phyloP scores from a whole-genome alignment of 2,797 vertebrate genomes.

The Tokudaia tokunoshimensis region DNA sequence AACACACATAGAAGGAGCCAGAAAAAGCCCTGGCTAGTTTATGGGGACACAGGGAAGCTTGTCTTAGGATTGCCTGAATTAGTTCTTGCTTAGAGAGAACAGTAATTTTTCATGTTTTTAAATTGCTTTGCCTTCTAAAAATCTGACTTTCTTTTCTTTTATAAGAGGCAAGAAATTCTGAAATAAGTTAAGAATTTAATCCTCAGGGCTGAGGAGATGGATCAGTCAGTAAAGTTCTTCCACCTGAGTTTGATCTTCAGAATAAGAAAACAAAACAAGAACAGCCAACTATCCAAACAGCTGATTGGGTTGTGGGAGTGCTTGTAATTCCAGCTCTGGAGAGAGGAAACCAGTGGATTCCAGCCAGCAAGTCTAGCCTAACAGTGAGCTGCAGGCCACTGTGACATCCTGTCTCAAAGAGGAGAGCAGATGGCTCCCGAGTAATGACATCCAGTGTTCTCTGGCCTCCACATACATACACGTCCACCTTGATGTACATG shows the following conservation, averaged over 20 bases:
- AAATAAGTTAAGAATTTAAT: not conserved
- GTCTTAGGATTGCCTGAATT: not conserved
- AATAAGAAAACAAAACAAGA: not conserved
- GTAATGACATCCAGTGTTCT: too few species aligned
- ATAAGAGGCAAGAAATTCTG: not conserved
- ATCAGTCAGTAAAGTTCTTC: not conserved
- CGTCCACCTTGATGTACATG: not conserved
- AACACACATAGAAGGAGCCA: not conserved
- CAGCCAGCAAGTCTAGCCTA: not conserved
- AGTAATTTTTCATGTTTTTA: constrained; percentile 9
- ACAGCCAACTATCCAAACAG: too few species aligned
- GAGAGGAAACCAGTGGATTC: not conserved
- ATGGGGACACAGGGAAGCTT: not conserved
- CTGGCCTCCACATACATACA: not conserved
- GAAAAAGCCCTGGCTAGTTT: not conserved
- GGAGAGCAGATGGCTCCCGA: not conserved
- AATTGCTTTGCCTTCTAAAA: constrained; percentile 25
- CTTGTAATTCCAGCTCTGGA: not conserved
- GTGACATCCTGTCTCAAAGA: not conserved
- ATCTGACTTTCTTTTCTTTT: not conserved
- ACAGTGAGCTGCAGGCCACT: not conserved
- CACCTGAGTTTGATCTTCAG: not conserved
- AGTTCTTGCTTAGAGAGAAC: not conserved
- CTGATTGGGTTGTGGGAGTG: too few species aligned
- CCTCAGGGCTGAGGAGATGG: not conserved